Conservation (phyloP, 1,140 invertebrate genomes). For the Linepithema humile region DNA sequence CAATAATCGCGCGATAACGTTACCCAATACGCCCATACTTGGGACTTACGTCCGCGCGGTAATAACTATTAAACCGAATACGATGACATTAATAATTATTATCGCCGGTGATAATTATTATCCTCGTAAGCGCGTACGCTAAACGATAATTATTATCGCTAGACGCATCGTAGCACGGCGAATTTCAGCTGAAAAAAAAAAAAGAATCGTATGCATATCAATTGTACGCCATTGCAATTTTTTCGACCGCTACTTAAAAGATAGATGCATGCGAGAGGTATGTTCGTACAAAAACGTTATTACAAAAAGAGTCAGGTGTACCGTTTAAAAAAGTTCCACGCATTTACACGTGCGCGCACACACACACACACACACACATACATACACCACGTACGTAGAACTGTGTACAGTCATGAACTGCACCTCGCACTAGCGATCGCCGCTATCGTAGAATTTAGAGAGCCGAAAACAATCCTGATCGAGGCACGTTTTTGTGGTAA, state of each 20-base stretch:
- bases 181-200: conserved; percentile 25
- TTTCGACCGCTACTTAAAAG: neutral
- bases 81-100: conserved; percentile 26
- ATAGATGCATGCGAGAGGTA: conserved; percentile 5
- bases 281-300: neutral
- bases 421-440: conserved; percentile 27
- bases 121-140: neutral
- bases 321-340: conserved; percentile 14
- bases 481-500: conserved; percentile 12
- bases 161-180: conserved; percentile 36
- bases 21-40: too few relatives aligned
- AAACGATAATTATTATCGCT: conserved; percentile 41
- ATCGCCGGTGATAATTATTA: conserved; percentile 27
- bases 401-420: conserved; percentile 40
- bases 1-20: conserved; percentile 52
- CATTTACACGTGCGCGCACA: conserved; percentile 4
- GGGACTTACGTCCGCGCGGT: neutral
- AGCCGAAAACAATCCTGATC: neutral
- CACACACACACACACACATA: conserved; percentile 8
- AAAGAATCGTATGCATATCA: conserved; percentile 47
- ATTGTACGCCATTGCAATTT: conserved; percentile 32
- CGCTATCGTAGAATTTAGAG: conserved; percentile 45
- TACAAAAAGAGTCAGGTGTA: neutral
- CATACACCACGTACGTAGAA: conserved; percentile 16
- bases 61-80: conserved; percentile 10